Evolutionary conservation across 2,888 invertebrate genomes (phyloP).

Genomic region (Epirrita christyi): DNA sequence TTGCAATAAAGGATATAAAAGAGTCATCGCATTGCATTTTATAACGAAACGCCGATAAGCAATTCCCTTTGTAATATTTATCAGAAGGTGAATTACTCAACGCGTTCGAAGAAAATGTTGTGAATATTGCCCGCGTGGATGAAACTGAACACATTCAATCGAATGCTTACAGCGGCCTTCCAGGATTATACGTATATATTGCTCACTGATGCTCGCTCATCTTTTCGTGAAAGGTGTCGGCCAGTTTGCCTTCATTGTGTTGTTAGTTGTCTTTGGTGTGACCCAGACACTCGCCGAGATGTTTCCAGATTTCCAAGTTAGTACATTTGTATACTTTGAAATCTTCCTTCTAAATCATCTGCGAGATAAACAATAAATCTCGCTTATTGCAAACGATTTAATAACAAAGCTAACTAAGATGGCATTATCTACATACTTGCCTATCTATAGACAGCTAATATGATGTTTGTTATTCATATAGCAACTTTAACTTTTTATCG

Average conservation of each 20-base stretch:
- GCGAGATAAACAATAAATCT: slow-evolving; percentile 13
- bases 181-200: slow-evolving; percentile 52
- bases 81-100: slow-evolving; percentile 62
- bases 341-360: slow-evolving; percentile 4
- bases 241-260: slow-evolving; percentile 25
- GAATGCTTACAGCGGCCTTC: slow-evolving; percentile 76
- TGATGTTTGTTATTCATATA: slow-evolving; percentile 53
- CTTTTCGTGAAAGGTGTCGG: slow-evolving; percentile 55
- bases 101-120: slow-evolving; percentile 66
- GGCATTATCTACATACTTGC: slow-evolving; percentile 40
- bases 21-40: slow-evolving; percentile 30
- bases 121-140: slow-evolving; percentile 52
- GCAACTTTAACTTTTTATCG: slow-evolving; percentile 59
- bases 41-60: slow-evolving; percentile 38
- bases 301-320: slow-evolving; percentile 51
- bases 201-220: slow-evolving; percentile 53
- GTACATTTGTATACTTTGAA: slow-evolving; percentile 34
- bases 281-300: slow-evolving; percentile 34
- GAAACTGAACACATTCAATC: slow-evolving; percentile 65
- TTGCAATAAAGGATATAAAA: slow-evolving; percentile 28
- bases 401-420: slow-evolving; percentile 51
- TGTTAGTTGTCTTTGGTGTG: slow-evolving; percentile 19
- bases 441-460: slow-evolving; percentile 47
- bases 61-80: slow-evolving; percentile 53
- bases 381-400: slow-evolving; percentile 46